Percentiles rank a stretch among this genome's conserved stretches.
Conservation (phyloP, 2,113 vertebrate species). For the Orcinus orca region DNA sequence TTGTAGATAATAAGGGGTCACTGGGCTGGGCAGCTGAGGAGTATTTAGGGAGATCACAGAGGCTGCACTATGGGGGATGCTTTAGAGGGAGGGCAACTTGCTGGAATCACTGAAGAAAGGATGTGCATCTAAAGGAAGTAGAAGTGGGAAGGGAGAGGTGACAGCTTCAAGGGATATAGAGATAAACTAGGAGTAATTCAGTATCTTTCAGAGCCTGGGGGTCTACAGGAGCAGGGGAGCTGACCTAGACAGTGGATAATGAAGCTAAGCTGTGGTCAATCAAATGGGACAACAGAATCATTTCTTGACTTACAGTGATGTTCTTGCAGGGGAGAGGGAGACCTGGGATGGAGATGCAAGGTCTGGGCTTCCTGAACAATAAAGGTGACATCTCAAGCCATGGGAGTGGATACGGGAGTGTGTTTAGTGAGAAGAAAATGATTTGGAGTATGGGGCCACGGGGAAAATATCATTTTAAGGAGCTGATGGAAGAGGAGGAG, state of each 20-base stretch:
- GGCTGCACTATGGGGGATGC: background rate
- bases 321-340: background rate
- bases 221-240: too few species aligned
- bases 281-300: background rate
- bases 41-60: too few species aligned
- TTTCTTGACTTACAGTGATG: background rate
- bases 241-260: background rate
- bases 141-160: background rate
- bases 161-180: background rate
- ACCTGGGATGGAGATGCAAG: too few species aligned
- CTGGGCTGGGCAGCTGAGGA: background rate
- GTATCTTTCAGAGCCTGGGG: background rate
- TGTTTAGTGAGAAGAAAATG: background rate
- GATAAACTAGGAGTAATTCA: background rate
- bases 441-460: too few species aligned
- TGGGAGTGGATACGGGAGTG: fast-evolving
- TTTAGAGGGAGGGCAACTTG: background rate
- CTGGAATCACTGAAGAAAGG: background rate
- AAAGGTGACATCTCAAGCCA: background rate
- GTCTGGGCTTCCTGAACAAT: background rate
- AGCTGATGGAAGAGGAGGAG: background rate
- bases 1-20: fast-evolving
- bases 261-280: background rate
- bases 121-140: background rate
- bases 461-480: background rate